Base-by-base conservation (phyloP, 1,140 invertebrate genomes). In the Coelopa frigida region DNA sequence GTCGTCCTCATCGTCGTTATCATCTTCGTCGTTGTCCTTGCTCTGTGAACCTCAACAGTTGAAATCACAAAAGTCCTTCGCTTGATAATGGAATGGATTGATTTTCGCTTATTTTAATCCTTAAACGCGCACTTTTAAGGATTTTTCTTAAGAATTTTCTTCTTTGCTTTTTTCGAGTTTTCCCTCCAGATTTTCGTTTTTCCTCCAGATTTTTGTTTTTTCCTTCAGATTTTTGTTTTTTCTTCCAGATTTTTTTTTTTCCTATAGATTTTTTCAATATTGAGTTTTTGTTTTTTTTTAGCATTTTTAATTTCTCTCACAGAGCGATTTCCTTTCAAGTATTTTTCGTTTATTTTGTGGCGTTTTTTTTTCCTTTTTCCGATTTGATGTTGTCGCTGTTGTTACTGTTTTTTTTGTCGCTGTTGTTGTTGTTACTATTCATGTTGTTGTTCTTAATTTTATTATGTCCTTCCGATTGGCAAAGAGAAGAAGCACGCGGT, bases 1-100 rank as follows among this genome's bases (percentile, higher is more conserved):
- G n/a, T n/a, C n/a, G n/a, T n/a, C n/a, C n/a, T n/a, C n/a, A n/a
- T n/a, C n/a, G n/a, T n/a, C n/a, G n/a, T n/a, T n/a, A n/a, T n/a
- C n/a, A n/a, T 29, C 8, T 29, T 14, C 27, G 27, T 10, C 14
- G 14, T 10, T 29, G 8, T 29, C 27, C 27, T 35, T 29, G 12
- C 38, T 49, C 57, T 64, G 61, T 62, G 61, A 64, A 64, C 49
- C 58, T 46, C 49, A 61, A 53, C 61, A 64, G 61, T 64, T 64
- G 61, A 60, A 64, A 64, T 57, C 61, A 64, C 61, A 64, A 64
- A 61, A 32, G 47, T 44, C 36, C 49, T 26, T 27, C 44, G 57
- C 50, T 55, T 42, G 53, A 52, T 54, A 49, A 57, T 58, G 57
- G 52, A 64, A 64, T 64, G 61, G 61, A 64, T 64, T 64, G 61